Base-by-base conservation (phyloP, 2,888 invertebrate species). In the Electrophaes corylata region DNA sequence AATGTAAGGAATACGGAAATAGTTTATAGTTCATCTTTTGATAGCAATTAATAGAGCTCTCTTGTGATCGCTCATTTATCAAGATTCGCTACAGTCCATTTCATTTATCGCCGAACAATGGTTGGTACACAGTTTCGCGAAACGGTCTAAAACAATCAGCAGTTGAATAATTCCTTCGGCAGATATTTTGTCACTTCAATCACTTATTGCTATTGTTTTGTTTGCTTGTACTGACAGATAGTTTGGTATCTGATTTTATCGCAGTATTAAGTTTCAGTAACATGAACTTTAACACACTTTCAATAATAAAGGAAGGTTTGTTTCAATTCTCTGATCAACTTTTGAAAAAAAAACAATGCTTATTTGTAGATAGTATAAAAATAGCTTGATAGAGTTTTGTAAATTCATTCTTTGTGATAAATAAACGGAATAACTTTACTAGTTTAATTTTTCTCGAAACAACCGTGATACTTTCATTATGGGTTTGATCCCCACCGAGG, bases 71-170 rank as follows among this genome's bases (percentile, higher is more conserved):
- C 80, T 81, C 78, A 83, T 84, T 81, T 82, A 84, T 83, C 78
- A 77, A 75, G 76, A 76, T 76, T 73, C 73, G 80, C 73, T 78
- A 81, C 77, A 81, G 75, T 69, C 76, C 79, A 84, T 84, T 86
- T 82, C 83, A 82, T 84, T 80, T 79, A 73, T 73, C 72, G 78
- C 76, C 73, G 82, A 86, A 88, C 88, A 89, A 88, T 88, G 74
- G 81, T 67, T 78, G 76, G 83, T 88, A 88, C 82, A 84, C 73
- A 62, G 76, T 81, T 85, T 84, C 81, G 79, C 81, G 81, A 83
- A 84, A 81, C 82, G 78, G 78, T 78, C 76, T 79, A 76, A 78
- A 81, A 78, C 76, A 77, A 73, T 71, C 67, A 68, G 72, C 75
- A 72, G 71, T 77, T 70, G 72, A 73, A 73, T 72, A 69, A 75